Percentiles rank a stretch among this genome's conserved stretches.
These are phyloP conservation scores for Caenorhabditis wallacei DNA, from an alignment of 2,888 invertebrate species.

Conservation along the genomic window DNA sequence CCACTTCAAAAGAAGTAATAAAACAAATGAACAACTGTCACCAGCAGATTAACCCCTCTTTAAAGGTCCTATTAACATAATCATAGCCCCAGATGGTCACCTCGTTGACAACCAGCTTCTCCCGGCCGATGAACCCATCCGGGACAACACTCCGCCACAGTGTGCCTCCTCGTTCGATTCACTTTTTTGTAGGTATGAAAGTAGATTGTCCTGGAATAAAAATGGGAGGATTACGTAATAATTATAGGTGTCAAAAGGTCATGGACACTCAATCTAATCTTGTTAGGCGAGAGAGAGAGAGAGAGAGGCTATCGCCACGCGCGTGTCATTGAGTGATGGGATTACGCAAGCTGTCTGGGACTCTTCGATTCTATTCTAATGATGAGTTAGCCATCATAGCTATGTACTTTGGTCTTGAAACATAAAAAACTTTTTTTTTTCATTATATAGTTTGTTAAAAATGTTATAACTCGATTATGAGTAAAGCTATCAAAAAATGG, in stretches of 20 bases:
- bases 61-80: slow-evolving; percentile 62
- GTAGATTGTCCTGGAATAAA: slow-evolving; percentile 84
- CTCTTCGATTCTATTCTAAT: too few species aligned
- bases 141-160: slow-evolving; percentile 85
- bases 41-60: slow-evolving; percentile 44
- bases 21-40: slow-evolving; percentile 53
- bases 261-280: slow-evolving; percentile 48
- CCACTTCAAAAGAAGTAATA: slow-evolving; percentile 52
- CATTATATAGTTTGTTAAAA: too few species aligned
- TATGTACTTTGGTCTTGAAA: too few species aligned
- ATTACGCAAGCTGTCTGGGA: too few species aligned
- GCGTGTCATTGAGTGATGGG: slow-evolving; percentile 21
- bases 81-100: slow-evolving; percentile 79
- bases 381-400: too few species aligned
- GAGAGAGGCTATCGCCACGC: slow-evolving; percentile 3
- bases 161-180: slow-evolving; percentile 84
- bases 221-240: slow-evolving; percentile 30
- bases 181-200: slow-evolving; percentile 84
- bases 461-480: too few species aligned
- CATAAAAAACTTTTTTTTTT: too few species aligned
- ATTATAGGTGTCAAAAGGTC: slow-evolving; percentile 52
- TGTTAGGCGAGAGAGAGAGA: not conserved
- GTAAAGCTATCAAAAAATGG: too few species aligned
- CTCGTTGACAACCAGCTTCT: slow-evolving; percentile 84
- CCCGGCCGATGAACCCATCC: slow-evolving; percentile 84